Evolutionary conservation across 2,113 vertebrate genomes (phyloP).

Genomic region (Tetrao urogallus): DNA sequence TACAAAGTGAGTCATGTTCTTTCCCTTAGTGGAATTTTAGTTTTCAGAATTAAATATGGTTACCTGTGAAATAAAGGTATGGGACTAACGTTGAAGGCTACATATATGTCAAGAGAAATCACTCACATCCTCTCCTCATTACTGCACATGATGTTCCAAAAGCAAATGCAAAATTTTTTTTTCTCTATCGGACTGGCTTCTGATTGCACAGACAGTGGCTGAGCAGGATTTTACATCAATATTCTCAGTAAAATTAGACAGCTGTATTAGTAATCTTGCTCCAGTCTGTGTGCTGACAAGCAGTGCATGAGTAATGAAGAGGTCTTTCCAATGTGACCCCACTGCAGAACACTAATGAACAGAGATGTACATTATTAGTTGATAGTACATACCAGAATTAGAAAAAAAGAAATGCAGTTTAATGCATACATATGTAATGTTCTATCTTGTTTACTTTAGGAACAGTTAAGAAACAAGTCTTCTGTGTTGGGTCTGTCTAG

Average conservation of each 20-base stretch:
- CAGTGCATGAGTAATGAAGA: conserved; percentile 65
- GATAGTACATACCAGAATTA: conserved; percentile 16
- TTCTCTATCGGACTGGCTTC: not conserved
- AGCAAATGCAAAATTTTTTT: not conserved
- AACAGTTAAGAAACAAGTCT: not conserved
- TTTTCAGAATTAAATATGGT: not conserved
- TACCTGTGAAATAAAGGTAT: not conserved
- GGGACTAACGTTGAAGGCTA: not conserved
- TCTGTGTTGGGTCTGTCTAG: not conserved
- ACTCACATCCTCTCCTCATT: not conserved
- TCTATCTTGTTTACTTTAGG: not conserved
- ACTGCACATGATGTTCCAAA: not conserved
- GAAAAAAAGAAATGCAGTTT: conserved; percentile 24
- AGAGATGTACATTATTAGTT: conserved; percentile 19
- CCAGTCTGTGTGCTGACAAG: conserved; percentile 58
- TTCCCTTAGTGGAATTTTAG: not conserved
- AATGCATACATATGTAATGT: not conserved
- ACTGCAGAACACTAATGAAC: conserved; percentile 20
- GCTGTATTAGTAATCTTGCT: conserved; percentile 61
- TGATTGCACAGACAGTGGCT: conserved; percentile 8
- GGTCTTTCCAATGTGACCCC: conserved; percentile 50
- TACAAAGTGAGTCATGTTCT: not conserved
- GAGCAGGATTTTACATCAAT: conserved; percentile 44
- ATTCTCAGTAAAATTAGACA: conserved; percentile 60
- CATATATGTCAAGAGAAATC: not conserved